Percentiles rank a stretch among this genome's conserved stretches.
Conservation (phyloP, 2,113 vertebrate species). For the Meles meles region DNA sequence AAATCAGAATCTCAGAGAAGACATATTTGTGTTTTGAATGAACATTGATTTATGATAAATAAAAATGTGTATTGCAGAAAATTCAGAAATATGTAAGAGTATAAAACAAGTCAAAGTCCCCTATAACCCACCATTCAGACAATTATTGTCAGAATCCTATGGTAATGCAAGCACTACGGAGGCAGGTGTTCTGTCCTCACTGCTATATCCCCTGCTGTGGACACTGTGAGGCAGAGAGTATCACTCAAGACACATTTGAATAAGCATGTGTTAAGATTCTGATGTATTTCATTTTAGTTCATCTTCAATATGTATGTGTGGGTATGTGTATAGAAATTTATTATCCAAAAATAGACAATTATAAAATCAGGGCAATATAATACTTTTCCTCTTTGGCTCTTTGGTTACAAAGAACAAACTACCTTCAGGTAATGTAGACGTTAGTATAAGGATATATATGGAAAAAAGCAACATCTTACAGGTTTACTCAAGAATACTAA, state of each 20-base stretch:
- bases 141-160: not conserved
- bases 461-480: not conserved
- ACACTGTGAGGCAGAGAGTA: not conserved
- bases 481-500: not conserved
- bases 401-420: not conserved
- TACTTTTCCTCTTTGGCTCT: not conserved
- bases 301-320: not conserved
- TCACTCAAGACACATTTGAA: not conserved
- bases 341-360: not conserved
- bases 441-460: not conserved
- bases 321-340: not conserved
- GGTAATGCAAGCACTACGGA: not conserved
- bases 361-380: not conserved
- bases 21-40: not conserved
- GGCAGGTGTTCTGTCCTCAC: not conserved
- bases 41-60: not conserved
- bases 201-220: not conserved
- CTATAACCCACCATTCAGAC: not conserved
- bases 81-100: not conserved
- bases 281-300: not conserved
- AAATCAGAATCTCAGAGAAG: not conserved
- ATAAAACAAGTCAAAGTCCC: not conserved
- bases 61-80: not conserved
- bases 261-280: not conserved
- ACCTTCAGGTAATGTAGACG: not conserved